A percentile compares a stretch with the other conserved stretches of the same genome.
phyloP scores from a whole-genome alignment of 1,140 invertebrate genomes.

The Pseudomyrmex cubaensis region DNA sequence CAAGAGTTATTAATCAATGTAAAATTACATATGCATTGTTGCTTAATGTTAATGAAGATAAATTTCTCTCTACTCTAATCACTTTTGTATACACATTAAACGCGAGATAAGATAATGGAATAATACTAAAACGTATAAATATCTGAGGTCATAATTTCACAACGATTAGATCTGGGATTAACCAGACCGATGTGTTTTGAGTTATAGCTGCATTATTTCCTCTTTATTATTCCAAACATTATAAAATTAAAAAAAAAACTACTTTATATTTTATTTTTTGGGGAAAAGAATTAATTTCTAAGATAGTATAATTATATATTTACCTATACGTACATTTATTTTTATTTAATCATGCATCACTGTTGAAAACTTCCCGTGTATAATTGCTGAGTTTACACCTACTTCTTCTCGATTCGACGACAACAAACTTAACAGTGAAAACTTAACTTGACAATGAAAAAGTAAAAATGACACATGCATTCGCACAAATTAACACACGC shows the following conservation, averaged over 20 bases:
- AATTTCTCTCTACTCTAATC: background rate
- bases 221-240: no score
- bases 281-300: no score
- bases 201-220: no score
- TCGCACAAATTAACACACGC: background rate
- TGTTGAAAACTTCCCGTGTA: background rate
- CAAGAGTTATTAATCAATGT: constrained; percentile 32
- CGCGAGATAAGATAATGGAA: background rate
- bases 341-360: background rate
- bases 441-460: background rate
- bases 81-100: constrained; percentile 2
- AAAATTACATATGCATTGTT: background rate
- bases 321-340: no score
- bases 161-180: background rate
- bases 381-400: background rate
- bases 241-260: no score
- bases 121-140: background rate
- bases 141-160: background rate
- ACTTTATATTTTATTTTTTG: no score
- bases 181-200: background rate
- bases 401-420: background rate
- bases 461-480: constrained; percentile 11
- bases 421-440: no score
- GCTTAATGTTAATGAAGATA: constrained; percentile 33
- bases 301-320: no score